Conservation (phyloP, 2,797 vertebrate genomes). For the Carduelis carduelis region DNA sequence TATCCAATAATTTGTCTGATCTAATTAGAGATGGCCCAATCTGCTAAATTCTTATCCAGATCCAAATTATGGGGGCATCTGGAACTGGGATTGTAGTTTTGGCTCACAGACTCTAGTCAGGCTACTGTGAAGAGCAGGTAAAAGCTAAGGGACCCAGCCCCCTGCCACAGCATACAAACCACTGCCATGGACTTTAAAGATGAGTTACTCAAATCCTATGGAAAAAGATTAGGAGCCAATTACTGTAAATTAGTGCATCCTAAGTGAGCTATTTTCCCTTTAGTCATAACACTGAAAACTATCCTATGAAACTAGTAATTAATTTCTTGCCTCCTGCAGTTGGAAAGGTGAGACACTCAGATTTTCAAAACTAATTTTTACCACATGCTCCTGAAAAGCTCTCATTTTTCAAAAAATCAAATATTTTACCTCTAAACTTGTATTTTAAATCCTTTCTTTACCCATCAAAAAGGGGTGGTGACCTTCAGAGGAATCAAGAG, state of each 20-base stretch:
- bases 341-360: background rate
- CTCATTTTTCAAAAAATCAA: background rate
- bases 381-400: background rate
- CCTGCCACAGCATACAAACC: background rate
- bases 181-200: background rate
- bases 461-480: background rate
- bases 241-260: background rate
- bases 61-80: conserved; percentile 37
- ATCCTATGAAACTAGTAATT: background rate
- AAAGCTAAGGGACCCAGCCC: conserved; percentile 24
- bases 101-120: conserved; percentile 23
- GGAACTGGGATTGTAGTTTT: background rate
- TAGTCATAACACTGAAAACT: background rate
- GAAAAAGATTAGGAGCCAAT: background rate
- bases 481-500: background rate
- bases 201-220: background rate
- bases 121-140: conserved; percentile 56
- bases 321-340: background rate
- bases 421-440: background rate
- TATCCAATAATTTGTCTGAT: conserved; percentile 75
- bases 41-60: conserved; percentile 33
- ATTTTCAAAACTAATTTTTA: background rate
- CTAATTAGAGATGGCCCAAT: conserved; percentile 56
- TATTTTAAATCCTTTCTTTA: background rate
- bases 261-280: conserved; percentile 1